Conservation (phyloP, 2,797 vertebrate genomes). For the Sternotherus odoratus region DNA sequence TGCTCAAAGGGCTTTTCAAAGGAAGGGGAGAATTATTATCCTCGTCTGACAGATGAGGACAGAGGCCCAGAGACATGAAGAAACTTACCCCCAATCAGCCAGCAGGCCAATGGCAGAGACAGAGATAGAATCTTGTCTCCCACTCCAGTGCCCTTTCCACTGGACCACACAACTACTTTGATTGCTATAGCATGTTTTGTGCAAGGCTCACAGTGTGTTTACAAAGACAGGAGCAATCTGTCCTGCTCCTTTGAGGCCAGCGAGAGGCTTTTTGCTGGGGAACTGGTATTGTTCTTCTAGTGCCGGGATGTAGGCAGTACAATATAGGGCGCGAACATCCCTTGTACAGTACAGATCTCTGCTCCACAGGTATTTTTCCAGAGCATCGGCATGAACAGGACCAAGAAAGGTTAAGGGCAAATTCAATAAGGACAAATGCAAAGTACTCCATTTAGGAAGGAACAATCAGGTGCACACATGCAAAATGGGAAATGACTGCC, state of each 20-base stretch:
- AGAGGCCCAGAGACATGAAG: not conserved
- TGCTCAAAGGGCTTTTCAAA: constrained; percentile 16
- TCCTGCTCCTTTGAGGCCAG: not conserved
- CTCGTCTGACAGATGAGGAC: not conserved
- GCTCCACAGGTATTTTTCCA: not conserved
- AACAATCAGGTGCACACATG: no score
- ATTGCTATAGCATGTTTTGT: not conserved
- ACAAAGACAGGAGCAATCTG: not conserved
- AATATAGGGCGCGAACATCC: no score
- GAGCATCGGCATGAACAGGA: not conserved
- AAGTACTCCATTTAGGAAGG: no score
- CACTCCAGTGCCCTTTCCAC: not conserved
- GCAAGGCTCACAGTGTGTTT: not conserved
- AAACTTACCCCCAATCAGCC: not conserved
- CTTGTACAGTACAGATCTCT: not conserved
- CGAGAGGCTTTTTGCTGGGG: not conserved
- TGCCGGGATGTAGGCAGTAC: not conserved
- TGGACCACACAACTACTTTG: not conserved
- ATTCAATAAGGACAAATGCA: no score
- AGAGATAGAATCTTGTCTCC: not conserved
- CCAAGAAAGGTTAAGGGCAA: not conserved
- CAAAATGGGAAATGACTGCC: no score
- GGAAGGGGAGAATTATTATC: not conserved
- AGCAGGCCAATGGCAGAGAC: not conserved
- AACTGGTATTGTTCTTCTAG: not conserved